These are phyloP conservation scores for Nasonia oneida DNA, from an alignment of 2,888 invertebrate species.

Conservation along the genomic window DNA sequence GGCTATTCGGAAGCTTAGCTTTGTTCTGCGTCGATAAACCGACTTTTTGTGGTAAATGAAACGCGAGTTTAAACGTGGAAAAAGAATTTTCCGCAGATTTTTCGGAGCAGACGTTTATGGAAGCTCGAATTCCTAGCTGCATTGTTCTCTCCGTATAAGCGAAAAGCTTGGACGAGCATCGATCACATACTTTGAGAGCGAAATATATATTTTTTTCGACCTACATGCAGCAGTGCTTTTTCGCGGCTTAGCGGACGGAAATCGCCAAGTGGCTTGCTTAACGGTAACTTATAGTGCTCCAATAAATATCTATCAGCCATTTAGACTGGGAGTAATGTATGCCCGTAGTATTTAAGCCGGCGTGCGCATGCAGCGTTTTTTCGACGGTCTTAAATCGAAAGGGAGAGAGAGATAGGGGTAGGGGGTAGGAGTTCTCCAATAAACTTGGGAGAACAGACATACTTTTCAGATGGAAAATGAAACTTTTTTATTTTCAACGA, in stretches of 20 bases:
- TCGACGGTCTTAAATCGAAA: constrained; percentile 56
- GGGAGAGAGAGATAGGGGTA: constrained; percentile 18
- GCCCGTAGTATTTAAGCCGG: constrained; percentile 43
- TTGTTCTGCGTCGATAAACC: background rate
- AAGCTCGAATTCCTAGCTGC: background rate
- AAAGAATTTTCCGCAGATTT: background rate
- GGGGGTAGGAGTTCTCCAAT: background rate
- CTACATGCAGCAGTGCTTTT: constrained; percentile 9
- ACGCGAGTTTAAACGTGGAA: background rate
- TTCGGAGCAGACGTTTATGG: constrained; percentile 13
- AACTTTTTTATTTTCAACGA: too few species aligned
- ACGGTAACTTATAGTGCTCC: constrained; percentile 53
- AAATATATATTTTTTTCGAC: background rate
- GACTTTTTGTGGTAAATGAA: constrained; percentile 6
- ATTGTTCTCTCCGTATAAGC: background rate
- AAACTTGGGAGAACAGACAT: background rate
- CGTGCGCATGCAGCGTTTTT: constrained; percentile 31
- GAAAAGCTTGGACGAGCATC: background rate
- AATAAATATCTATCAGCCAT: constrained; percentile 60
- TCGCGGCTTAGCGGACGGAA: constrained; percentile 15
- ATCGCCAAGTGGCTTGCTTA: constrained; percentile 48
- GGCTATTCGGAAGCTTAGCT: background rate
- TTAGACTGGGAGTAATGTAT: constrained; percentile 58
- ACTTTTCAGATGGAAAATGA: too few species aligned
- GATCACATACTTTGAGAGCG: background rate